phyloP scores from a whole-genome alignment of 2,113 vertebrate species.

The Synchiropus splendidus region DNA sequence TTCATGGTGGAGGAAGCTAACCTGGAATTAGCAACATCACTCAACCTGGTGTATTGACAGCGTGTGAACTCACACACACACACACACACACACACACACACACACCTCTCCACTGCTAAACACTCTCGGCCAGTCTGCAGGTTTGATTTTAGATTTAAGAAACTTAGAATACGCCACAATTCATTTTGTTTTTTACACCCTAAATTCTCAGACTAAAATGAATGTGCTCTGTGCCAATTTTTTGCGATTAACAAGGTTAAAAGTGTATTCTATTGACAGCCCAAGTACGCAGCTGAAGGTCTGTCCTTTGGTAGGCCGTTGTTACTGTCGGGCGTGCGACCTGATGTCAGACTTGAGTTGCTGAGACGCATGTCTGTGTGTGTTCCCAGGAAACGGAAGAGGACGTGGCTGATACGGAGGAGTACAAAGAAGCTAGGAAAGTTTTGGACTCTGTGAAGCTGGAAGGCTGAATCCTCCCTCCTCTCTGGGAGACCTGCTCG shows the following conservation, averaged over 20 bases:
- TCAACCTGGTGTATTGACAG: neutral
- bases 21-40: conserved; percentile 23
- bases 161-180: too few relatives aligned
- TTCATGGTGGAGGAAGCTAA: conserved; percentile 11
- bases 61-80: conserved; percentile 9
- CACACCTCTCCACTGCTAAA: conserved; percentile 8
- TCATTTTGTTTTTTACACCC: too few relatives aligned
- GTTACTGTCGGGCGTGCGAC: too few relatives aligned
- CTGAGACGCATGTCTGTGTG: conserved; percentile 30
- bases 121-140: conserved; percentile 2
- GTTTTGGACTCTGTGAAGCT: conserved; percentile 86
- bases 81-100: conserved; percentile 14
- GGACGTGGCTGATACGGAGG: conserved; percentile 81
- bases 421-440: conserved; percentile 82
- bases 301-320: too few relatives aligned
- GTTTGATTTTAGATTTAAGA: too few relatives aligned
- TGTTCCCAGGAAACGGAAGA: conserved; percentile 78
- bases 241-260: too few relatives aligned
- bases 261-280: too few relatives aligned
- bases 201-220: too few relatives aligned
- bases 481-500: conserved; percentile 28
- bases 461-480: conserved; percentile 72
- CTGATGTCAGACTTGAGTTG: too few relatives aligned
- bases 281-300: too few relatives aligned
- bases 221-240: too few relatives aligned